Conservation (phyloP, 2,113 vertebrate genomes). For the Herpetotheres cachinnans region DNA sequence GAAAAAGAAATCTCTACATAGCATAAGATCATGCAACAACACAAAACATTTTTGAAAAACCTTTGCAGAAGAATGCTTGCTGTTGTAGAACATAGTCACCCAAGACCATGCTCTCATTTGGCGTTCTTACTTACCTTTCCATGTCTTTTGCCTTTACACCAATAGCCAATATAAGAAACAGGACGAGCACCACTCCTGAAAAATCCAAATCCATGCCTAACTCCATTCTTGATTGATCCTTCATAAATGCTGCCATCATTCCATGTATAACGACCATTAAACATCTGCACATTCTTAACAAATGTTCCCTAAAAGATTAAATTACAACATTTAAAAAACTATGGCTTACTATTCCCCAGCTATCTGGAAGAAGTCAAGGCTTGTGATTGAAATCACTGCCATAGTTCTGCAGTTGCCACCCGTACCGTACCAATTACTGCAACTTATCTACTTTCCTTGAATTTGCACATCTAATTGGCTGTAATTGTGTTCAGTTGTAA, state of each 20-base stretch:
- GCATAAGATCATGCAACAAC: background rate
- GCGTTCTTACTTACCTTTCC: conserved; percentile 79
- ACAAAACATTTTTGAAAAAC: background rate
- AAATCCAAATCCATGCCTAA: conserved; percentile 83
- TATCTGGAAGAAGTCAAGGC: background rate
- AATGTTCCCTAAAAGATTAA: conserved; percentile 83
- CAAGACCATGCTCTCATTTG: background rate
- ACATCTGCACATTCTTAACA: conserved; percentile 77
- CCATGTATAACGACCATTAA: conserved; percentile 83
- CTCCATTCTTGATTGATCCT: conserved; percentile 77
- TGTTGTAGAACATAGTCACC: background rate
- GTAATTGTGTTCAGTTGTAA: background rate
- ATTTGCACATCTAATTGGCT: background rate
- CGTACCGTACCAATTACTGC: background rate
- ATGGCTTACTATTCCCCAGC: background rate
- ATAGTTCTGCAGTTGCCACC: background rate
- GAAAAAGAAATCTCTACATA: background rate
- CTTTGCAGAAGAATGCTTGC: background rate
- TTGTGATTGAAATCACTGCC: background rate
- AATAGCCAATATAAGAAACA: conserved; percentile 82
- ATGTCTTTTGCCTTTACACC: conserved; percentile 83
- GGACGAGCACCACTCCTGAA: conserved; percentile 69
- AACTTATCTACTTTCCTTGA: background rate
- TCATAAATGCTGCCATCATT: conserved; percentile 82
- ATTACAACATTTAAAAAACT: background rate